These are phyloP conservation scores for Phyllotis vaccarum DNA, from an alignment of 2,797 vertebrate genomes.

Conservation along the genomic window DNA sequence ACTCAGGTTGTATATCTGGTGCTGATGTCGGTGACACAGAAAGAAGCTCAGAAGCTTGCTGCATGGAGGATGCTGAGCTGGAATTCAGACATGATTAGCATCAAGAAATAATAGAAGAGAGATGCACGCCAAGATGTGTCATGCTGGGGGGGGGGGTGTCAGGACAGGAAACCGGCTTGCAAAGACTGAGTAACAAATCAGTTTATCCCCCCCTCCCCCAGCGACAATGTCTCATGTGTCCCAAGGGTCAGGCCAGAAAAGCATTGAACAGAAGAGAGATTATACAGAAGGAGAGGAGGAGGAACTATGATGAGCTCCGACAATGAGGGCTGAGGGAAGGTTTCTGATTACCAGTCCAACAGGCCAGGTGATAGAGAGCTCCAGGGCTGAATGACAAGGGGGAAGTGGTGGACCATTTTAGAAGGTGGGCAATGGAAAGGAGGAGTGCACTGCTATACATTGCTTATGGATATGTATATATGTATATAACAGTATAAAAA, in stretches of 20 bases:
- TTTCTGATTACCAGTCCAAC: not conserved
- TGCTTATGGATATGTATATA: not conserved
- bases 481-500: constrained; percentile 23
- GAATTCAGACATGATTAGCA: constrained; percentile 4
- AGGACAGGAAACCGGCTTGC: not conserved
- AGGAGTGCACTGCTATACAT: not conserved
- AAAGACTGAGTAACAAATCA: constrained; percentile 20
- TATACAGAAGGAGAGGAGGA: not conserved
- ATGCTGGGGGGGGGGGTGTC: not conserved
- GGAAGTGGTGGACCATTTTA: constrained; percentile 7
- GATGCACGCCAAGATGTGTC: not conserved
- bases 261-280: not conserved
- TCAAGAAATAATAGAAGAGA: constrained; percentile 23
- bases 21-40: constrained; percentile 50
- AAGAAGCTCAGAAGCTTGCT: constrained; percentile 22
- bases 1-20: constrained; percentile 66
- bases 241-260: not conserved
- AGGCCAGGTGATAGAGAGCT: not conserved
- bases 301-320: not conserved
- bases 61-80: constrained; percentile 14
- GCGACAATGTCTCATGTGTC: not conserved
- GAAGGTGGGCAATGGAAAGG: not conserved
- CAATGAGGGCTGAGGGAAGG: not conserved
- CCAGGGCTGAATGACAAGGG: not conserved
- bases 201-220: not conserved